phyloP scores from a whole-genome alignment of 2,888 invertebrate genomes.

The Chromoteleia sp. region DNA sequence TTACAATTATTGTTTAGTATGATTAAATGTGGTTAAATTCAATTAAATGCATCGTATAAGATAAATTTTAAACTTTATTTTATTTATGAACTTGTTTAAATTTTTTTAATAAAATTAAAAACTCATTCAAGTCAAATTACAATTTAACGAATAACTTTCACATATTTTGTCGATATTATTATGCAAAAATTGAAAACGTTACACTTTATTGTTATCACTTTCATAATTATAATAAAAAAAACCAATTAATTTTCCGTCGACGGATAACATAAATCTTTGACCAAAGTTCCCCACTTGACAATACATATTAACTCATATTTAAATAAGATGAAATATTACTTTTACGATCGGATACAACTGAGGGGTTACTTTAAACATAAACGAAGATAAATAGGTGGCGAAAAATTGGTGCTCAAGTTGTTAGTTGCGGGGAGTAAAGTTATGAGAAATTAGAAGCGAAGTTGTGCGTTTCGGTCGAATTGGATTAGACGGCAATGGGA shows the following conservation, averaged over 20 bases:
- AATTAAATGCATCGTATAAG: too few relatives aligned
- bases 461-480: constrained; percentile 38
- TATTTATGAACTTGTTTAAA: too few relatives aligned
- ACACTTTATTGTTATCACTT: too few relatives aligned
- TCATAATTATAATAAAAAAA: not conserved
- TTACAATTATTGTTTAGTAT: too few relatives aligned
- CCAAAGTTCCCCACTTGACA: constrained; percentile 28
- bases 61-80: too few relatives aligned
- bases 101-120: too few relatives aligned
- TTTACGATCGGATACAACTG: constrained; percentile 22
- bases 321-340: constrained; percentile 59
- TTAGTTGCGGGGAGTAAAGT: constrained; percentile 56
- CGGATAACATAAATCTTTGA: constrained; percentile 30
- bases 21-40: too few relatives aligned
- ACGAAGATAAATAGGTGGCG: constrained; percentile 53
- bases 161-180: too few relatives aligned
- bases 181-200: too few relatives aligned
- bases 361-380: constrained; percentile 46
- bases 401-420: constrained; percentile 43
- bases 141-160: too few relatives aligned
- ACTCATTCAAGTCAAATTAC: too few relatives aligned
- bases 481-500: constrained; percentile 53
- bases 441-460: constrained; percentile 49
- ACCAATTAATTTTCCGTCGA: constrained; percentile 25
- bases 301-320: constrained; percentile 55